These are phyloP conservation scores for Epizoanthus ramosus DNA, from an alignment of 92 coral and sea anemone genomes.

Conservation along the genomic window DNA sequence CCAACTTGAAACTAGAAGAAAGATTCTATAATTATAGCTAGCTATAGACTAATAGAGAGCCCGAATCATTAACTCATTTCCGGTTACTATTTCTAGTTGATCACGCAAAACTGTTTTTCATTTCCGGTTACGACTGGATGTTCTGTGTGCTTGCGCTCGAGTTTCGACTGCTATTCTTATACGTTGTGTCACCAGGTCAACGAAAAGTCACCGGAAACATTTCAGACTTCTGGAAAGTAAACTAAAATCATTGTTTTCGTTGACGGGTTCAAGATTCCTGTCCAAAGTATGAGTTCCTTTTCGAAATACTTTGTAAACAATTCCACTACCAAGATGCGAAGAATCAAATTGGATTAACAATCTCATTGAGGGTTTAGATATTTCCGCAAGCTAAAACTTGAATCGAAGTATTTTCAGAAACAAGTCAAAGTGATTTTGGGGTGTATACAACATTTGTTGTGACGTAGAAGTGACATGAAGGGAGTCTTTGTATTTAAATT, in stretches of 20 bases:
- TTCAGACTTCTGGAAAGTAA: not conserved
- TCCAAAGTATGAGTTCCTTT: conserved; percentile 8
- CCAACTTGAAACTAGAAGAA: not conserved
- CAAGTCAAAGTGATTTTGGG: too few relatives aligned
- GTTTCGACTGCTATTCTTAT: not conserved
- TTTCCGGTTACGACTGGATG: not conserved
- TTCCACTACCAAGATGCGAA: not conserved
- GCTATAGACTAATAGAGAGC: too few relatives aligned
- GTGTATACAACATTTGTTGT: not conserved
- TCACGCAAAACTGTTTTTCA: not conserved
- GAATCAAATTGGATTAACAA: not conserved
- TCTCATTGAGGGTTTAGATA: conserved; percentile 1
- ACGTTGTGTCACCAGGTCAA: conserved; percentile 29
- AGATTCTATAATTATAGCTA: too few relatives aligned
- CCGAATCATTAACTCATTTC: not conserved
- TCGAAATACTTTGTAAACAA: not conserved
- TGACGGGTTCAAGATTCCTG: conserved; percentile 33
- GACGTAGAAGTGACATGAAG: not conserved
- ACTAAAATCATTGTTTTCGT: not conserved
- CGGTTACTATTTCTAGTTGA: not conserved
- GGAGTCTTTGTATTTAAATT: conserved; percentile 9
- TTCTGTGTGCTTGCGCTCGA: not conserved
- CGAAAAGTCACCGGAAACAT: conserved; percentile 13
- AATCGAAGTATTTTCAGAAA: not conserved
- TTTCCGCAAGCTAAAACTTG: not conserved